These are phyloP conservation scores for Oceanodroma tethys DNA, from an alignment of 2,113 vertebrate species.

Conservation along the genomic window DNA sequence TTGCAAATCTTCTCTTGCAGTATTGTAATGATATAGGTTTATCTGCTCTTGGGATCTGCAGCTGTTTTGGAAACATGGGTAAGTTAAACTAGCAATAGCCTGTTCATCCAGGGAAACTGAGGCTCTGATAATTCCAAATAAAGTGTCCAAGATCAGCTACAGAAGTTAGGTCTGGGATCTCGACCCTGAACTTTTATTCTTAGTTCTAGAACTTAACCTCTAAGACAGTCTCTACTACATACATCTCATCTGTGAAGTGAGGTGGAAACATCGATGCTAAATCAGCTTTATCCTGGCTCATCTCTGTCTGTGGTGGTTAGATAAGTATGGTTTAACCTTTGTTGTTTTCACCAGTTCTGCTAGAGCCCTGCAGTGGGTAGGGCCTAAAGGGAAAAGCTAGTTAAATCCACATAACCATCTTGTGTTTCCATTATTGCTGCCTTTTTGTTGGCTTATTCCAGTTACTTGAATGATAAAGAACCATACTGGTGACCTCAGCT, in stretches of 20 bases:
- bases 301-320: background rate
- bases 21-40: background rate
- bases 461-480: background rate
- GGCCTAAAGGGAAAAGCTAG: background rate
- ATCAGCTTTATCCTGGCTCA: background rate
- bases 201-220: background rate
- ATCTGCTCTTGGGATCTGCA: background rate
- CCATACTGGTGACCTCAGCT: background rate
- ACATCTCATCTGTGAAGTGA: background rate
- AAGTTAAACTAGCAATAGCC: background rate
- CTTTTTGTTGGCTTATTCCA: background rate
- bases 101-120: background rate
- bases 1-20: background rate
- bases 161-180: background rate
- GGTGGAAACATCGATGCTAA: background rate
- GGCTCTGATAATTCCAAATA: background rate
- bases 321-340: background rate
- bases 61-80: background rate
- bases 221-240: background rate
- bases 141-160: background rate
- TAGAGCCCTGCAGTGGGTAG: background rate
- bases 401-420: background rate
- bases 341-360: background rate
- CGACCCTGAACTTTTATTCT: background rate
- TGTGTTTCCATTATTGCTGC: background rate